These are phyloP conservation scores for Tiliacea citrago DNA, from an alignment of 2,888 invertebrate species.

Conservation along the genomic window DNA sequence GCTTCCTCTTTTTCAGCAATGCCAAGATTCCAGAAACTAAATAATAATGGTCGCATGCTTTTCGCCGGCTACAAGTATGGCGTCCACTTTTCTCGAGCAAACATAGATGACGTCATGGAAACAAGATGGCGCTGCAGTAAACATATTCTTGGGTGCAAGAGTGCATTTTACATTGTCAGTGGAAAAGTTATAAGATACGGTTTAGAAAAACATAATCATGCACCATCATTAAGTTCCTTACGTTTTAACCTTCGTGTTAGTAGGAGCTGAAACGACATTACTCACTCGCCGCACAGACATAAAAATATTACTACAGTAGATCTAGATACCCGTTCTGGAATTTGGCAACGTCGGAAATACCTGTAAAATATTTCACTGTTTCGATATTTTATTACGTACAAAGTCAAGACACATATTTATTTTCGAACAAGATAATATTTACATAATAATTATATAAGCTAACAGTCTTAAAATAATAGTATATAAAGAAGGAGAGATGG, in stretches of 20 bases:
- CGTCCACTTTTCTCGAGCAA: not conserved
- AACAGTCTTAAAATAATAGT: too few relatives aligned
- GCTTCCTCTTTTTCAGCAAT: not conserved
- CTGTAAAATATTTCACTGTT: not conserved
- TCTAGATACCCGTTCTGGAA: not conserved
- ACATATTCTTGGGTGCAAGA: conserved; percentile 3
- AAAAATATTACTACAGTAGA: not conserved
- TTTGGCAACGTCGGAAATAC: not conserved
- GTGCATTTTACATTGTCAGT: conserved; percentile 1
- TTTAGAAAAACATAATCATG: conserved; percentile 8
- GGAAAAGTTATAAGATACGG: not conserved
- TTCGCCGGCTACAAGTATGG: conserved; percentile 9
- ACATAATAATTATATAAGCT: not conserved
- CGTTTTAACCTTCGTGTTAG: not conserved
- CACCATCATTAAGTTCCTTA: not conserved
- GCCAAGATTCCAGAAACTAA: not conserved
- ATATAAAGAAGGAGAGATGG: not conserved
- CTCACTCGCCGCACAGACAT: not conserved
- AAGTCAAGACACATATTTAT: not conserved
- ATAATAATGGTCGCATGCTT: not conserved
- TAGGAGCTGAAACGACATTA: not conserved
- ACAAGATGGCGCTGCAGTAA: conserved; percentile 27
- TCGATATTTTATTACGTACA: not conserved
- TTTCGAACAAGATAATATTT: not conserved
- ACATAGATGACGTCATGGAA: not conserved